phyloP scores from a whole-genome alignment of 2,888 invertebrate species.

The Drosophila siamana region DNA sequence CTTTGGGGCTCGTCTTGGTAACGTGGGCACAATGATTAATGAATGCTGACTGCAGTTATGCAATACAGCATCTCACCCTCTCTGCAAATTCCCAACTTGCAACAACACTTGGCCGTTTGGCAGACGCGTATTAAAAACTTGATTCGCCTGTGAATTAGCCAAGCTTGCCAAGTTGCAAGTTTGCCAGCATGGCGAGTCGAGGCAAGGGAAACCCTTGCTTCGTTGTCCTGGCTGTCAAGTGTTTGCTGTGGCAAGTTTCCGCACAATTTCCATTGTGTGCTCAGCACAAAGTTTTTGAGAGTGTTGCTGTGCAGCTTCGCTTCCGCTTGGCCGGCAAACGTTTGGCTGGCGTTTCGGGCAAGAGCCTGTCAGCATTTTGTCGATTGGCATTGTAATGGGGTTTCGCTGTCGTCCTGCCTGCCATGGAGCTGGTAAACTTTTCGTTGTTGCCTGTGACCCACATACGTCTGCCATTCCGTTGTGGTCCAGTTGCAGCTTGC shows the following conservation, averaged over 20 bases:
- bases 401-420: conserved; percentile 35
- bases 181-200: too few relatives aligned
- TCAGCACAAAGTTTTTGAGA: conserved; percentile 44
- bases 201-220: conserved; percentile 3
- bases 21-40: conserved; percentile 67
- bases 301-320: conserved; percentile 40
- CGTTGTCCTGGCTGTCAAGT: conserved; percentile 23
- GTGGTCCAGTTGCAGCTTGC: conserved; percentile 28
- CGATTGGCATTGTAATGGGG: conserved; percentile 77
- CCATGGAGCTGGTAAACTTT: conserved; percentile 43
- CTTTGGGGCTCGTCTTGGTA: conserved; percentile 26
- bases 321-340: conserved; percentile 15
- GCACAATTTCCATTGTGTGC: conserved; percentile 66
- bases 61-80: conserved; percentile 13
- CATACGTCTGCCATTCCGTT: conserved; percentile 54
- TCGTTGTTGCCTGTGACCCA: conserved; percentile 61
- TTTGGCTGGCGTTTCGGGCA: conserved; percentile 6
- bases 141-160: conserved; percentile 32
- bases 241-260: conserved; percentile 56
- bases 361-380: conserved; percentile 58
- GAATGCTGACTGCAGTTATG: conserved; percentile 40
- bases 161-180: neutral
- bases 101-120: conserved; percentile 6
- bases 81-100: conserved; percentile 24
- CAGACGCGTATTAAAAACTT: conserved; percentile 50